A percentile compares a stretch with the other conserved stretches of the same genome.
Evolutionary conservation across 2,888 invertebrate species (phyloP).

Genomic region (Proisotoma minuta): DNA sequence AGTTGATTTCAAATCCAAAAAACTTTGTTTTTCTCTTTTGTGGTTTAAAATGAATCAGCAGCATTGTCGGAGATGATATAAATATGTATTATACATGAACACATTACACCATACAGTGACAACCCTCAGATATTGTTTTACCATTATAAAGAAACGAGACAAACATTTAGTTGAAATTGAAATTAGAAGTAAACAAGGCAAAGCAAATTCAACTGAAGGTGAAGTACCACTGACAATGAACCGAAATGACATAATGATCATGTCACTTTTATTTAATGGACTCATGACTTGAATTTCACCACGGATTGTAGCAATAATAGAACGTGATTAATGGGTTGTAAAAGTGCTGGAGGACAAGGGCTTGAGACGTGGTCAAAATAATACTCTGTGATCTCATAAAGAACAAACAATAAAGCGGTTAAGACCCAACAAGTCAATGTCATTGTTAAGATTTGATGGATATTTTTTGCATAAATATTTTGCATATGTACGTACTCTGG

Average conservation of each 20-base stretch:
- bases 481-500: no score
- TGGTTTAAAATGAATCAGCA: not conserved
- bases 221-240: constrained; percentile 14
- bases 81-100: not conserved
- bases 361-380: not conserved
- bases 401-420: not conserved
- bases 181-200: not conserved
- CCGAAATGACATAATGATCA: constrained; percentile 14
- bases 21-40: not conserved
- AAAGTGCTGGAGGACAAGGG: constrained; percentile 15
- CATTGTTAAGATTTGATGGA: not conserved
- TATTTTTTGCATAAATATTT: not conserved
- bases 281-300: constrained; percentile 5
- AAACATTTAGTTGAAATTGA: not conserved
- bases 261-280: constrained; percentile 11
- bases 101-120: not conserved
- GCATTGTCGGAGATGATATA: no score
- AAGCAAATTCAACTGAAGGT: not conserved
- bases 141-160: not conserved
- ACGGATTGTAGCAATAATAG: not conserved
- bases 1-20: no score
- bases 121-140: no score
- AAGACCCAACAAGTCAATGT: not conserved
- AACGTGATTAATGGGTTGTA: constrained; percentile 8
- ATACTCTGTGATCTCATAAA: not conserved